Evolutionary conservation across 2,797 vertebrate species (phyloP), one percentile per base, ranked within the genome.

Genomic region (Passerculus sandwichensis): DNA sequence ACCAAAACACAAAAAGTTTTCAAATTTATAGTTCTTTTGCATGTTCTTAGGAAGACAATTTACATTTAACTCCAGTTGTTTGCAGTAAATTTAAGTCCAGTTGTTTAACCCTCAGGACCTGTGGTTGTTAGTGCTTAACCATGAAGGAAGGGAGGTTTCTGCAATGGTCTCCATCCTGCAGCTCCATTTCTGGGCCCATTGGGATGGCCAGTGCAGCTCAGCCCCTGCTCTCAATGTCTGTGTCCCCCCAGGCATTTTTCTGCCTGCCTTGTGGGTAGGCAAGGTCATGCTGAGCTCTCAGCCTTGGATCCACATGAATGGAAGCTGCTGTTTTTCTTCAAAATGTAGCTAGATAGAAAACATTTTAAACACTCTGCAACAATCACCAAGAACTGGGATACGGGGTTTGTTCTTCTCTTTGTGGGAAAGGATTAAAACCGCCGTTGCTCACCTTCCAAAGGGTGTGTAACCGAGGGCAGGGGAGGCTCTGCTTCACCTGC

Each of bases 401-500:
- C 9, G 29, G 26, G 26, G 9, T 64, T 94, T 21, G 1, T 50
- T 65, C 54, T 85, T 45, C 32, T 66, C 32, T 61, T 34, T 85
- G 72, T 30, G 34, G 61, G 81, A 82, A 77, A 59, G 40, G 34
- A 54, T 69, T 59, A 60, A 85, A 91, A 62, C 22, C 53, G 3
- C 70, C 13, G 2, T 70, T 84, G 42, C 71, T 90, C 70, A 67
- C 26, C 45, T 79, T 56, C n/a, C 64, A 53, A 25, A 79, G 71
- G 90, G 80, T n/a, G 83, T 91, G 92, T 71, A 89, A 53, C 12
- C 1, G 1, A 67, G 42, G 56, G 77, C 59, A 88, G 56, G 34
- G 77, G 20, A 88, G 60, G 53, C 34, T 87, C 81, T 65, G 81
- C 45, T 89, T 91, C 90, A 73, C 88, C 79, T 67, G 96, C 67